These are phyloP conservation scores for Aurelia coerulea DNA, from an alignment of 30 jellyfish, hydroid and myxozoan species.

Conservation along the genomic window DNA sequence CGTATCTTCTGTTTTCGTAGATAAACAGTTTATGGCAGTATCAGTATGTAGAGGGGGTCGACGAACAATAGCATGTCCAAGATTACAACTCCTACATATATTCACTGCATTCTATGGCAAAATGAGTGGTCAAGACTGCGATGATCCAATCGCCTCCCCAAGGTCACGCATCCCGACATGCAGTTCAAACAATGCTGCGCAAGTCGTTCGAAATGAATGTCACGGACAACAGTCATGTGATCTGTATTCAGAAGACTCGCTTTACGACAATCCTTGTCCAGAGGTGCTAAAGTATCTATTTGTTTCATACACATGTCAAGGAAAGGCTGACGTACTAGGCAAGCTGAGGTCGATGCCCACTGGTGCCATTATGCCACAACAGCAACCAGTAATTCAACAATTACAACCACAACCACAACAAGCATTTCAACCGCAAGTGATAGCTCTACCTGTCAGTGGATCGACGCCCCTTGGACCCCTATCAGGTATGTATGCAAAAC, in stretches of 20 bases:
- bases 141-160: slow-evolving; percentile 79
- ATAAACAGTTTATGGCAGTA: slow-evolving; percentile 69
- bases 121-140: slow-evolving; percentile 98
- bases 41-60: slow-evolving; percentile 94
- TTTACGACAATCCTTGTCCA: slow-evolving; percentile 96
- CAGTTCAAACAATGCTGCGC: slow-evolving; percentile 85
- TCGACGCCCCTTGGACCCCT: slow-evolving; percentile 41
- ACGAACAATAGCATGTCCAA: slow-evolving; percentile 91
- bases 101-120: slow-evolving; percentile 98
- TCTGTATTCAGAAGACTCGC: slow-evolving; percentile 90
- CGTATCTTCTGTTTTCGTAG: not conserved
- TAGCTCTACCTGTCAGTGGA: not conserved
- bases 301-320: slow-evolving; percentile 96
- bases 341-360: slow-evolving; percentile 67
- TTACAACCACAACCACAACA: not conserved
- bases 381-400: not conserved
- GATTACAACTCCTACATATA: slow-evolving; percentile 74
- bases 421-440: not conserved
- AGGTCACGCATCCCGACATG: slow-evolving; percentile 96
- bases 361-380: not conserved
- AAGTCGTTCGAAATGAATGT: slow-evolving; percentile 80
- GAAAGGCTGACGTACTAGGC: slow-evolving; percentile 76
- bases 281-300: slow-evolving; percentile 83
- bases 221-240: slow-evolving; percentile 99
- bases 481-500: too few relatives aligned